Evolutionary conservation across 2,888 invertebrate genomes (phyloP), one percentile per base, ranked within the genome.

Genomic region (Clitarchus hookeri): DNA sequence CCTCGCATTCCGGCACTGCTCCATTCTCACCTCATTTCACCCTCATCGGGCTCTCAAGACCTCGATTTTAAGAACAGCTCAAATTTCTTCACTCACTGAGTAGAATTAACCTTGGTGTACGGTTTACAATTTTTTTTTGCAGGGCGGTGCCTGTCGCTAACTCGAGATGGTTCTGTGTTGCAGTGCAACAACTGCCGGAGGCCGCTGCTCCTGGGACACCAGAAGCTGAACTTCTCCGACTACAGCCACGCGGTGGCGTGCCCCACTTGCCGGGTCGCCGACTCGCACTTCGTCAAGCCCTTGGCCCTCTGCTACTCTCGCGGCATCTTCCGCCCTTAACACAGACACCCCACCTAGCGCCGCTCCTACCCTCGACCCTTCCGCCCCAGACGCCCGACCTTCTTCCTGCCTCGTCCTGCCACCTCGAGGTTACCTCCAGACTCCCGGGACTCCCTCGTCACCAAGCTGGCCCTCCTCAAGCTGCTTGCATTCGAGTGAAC

Each of bases 271-370:
- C 95, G 96, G 90, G 95, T 95, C 85, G 94, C 96, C 90, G 98
- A 98, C 93, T 96, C 96, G 86, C 98, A 99, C 93, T 98, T 98
- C 93, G 97, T 98, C 89, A 98, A 98, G 93, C 96, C 97, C 85
- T 93, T 98, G 90, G 93, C 94, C 88, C 95, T 95, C 92, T 97
- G 97, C 93, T 97, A 96, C 94, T 94, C 96, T 90, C 95, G 96
- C 92, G 95, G 95, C 93, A 93, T 93, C 91, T 94, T 95, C 89
- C 96, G 96, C 96, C 96, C 97, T 95, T 97, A 97, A 96, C 97
- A 95, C 94, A 93, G 94, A 44, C 83, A 36, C 16, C 65, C 8
- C 65, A 23, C n/a, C 65, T 65, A 65, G 65, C 65, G 65, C 65
- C 65, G n/a, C 65, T 0, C n/a, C 65, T 3, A 36, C 65, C 65